A percentile compares a stretch with the other conserved stretches of the same genome.
These are phyloP conservation scores for Microchrysa polita DNA, from an alignment of 2,888 invertebrate species.

Conservation along the genomic window DNA sequence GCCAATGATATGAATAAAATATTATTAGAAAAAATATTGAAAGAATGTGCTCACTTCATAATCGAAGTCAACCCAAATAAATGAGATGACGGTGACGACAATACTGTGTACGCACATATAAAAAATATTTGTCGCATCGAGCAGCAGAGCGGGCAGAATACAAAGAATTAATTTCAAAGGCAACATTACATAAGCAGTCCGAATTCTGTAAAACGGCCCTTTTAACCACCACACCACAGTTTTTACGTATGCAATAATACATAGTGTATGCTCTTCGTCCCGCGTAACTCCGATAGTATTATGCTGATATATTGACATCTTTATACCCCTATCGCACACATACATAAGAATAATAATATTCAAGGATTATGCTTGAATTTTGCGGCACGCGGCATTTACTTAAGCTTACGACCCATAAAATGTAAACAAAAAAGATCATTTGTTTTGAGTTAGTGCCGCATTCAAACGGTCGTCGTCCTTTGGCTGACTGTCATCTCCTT, in stretches of 20 bases:
- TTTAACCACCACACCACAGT: not conserved
- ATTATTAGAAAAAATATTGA: slow-evolving; percentile 30
- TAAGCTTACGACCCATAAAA: slow-evolving; percentile 40
- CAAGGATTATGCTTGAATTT: slow-evolving; percentile 29
- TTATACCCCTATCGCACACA: too few relatives aligned
- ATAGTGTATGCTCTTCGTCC: slow-evolving; percentile 8
- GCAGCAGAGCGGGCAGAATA: too few relatives aligned
- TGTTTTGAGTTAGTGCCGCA: slow-evolving; percentile 39
- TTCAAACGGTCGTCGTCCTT: slow-evolving; percentile 19
- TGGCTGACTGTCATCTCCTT: too few relatives aligned
- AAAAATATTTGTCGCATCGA: slow-evolving; percentile 16
- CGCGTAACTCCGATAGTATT: not conserved
- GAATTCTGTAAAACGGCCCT: not conserved
- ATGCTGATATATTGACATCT: slow-evolving; percentile 39
- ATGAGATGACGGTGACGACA: too few relatives aligned
- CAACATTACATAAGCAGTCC: not conserved
- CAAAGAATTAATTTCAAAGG: not conserved
- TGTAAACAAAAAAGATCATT: slow-evolving; percentile 37
- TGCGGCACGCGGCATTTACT: slow-evolving; percentile 26
- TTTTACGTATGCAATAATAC: slow-evolving; percentile 1
- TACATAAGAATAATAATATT: too few relatives aligned
- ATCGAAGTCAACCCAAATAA: slow-evolving; percentile 26
- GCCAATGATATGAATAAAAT: not conserved
- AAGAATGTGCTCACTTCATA: slow-evolving; percentile 27
- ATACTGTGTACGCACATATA: not conserved